phyloP scores from a whole-genome alignment of 2,797 vertebrate genomes.

The Mycteria americana region DNA sequence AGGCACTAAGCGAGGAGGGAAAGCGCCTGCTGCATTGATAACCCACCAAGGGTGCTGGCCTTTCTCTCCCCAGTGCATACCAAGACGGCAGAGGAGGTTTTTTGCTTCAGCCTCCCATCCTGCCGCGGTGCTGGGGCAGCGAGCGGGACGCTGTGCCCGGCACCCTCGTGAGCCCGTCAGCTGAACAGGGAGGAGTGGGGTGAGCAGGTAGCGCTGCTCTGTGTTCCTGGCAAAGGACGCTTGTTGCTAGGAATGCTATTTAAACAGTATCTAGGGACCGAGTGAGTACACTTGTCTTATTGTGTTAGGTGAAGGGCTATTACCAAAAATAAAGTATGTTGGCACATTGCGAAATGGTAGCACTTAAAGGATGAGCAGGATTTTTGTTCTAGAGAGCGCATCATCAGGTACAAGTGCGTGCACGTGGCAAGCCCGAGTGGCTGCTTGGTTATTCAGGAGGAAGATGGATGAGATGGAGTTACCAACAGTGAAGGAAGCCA shows the following conservation, averaged over 20 bases:
- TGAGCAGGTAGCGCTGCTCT: neutral
- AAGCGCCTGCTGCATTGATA: neutral
- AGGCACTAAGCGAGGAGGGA: neutral
- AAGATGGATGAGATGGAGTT: neutral
- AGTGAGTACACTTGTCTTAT: neutral
- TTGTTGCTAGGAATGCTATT: neutral
- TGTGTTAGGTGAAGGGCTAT: constrained; percentile 24
- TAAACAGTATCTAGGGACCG: neutral
- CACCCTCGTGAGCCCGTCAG: neutral
- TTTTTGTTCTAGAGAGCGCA: neutral
- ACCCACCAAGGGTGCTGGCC: neutral
- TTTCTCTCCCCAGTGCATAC: accelerated
- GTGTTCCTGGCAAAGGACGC: neutral
- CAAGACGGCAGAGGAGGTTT: neutral
- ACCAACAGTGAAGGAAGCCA: accelerated
- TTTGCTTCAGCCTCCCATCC: neutral
- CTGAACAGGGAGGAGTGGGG: neutral
- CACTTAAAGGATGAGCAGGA: neutral
- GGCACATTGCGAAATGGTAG: neutral
- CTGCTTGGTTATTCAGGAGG: neutral
- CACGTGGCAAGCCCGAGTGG: neutral
- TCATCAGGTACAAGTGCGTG: neutral
- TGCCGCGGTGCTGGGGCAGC: accelerated
- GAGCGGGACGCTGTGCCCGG: neutral
- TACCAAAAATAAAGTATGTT: constrained; percentile 21